phyloP scores from a whole-genome alignment of 1,140 invertebrate genomes.

The Diorhabda sublineata region DNA sequence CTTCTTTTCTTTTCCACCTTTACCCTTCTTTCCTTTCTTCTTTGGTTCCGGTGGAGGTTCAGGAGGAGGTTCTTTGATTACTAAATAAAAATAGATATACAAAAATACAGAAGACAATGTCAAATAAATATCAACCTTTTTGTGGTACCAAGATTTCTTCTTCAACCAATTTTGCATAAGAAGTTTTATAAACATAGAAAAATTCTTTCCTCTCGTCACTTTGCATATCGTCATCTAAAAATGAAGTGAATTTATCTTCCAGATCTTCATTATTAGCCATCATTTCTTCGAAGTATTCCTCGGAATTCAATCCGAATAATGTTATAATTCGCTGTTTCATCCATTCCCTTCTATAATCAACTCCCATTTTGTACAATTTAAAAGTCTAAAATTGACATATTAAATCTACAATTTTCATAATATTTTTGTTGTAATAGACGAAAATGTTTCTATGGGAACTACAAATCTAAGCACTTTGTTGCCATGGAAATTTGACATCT shows the following conservation, averaged over 20 bases:
- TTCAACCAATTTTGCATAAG: slow-evolving; percentile 48
- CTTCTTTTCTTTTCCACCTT: slow-evolving; percentile 27
- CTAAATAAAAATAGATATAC: slow-evolving; percentile 13
- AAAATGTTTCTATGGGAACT: no score
- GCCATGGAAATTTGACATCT: no score
- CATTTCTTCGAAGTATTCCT: slow-evolving; percentile 48
- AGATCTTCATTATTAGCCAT: slow-evolving; percentile 45
- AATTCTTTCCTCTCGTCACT: slow-evolving; percentile 40
- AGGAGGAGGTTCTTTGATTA: slow-evolving; percentile 20
- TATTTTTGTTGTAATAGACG: no score
- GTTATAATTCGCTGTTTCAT: slow-evolving; percentile 44
- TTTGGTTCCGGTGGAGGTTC: slow-evolving; percentile 19
- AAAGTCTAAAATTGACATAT: no score
- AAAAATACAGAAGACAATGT: neutral
- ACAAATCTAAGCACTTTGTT: no score
- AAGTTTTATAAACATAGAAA: slow-evolving; percentile 48
- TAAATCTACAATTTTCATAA: no score
- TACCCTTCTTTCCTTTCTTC: slow-evolving; percentile 31
- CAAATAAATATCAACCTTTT: slow-evolving; percentile 42
- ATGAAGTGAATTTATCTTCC: slow-evolving; percentile 44
- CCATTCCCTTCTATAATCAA: slow-evolving; percentile 49
- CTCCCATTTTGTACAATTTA: slow-evolving; percentile 19
- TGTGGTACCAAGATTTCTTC: slow-evolving; percentile 49
- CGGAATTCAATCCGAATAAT: slow-evolving; percentile 45
- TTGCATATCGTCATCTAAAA: slow-evolving; percentile 43